Evolutionary conservation across 2,113 vertebrate species (phyloP).

Genomic region (Festucalex cinctus): DNA sequence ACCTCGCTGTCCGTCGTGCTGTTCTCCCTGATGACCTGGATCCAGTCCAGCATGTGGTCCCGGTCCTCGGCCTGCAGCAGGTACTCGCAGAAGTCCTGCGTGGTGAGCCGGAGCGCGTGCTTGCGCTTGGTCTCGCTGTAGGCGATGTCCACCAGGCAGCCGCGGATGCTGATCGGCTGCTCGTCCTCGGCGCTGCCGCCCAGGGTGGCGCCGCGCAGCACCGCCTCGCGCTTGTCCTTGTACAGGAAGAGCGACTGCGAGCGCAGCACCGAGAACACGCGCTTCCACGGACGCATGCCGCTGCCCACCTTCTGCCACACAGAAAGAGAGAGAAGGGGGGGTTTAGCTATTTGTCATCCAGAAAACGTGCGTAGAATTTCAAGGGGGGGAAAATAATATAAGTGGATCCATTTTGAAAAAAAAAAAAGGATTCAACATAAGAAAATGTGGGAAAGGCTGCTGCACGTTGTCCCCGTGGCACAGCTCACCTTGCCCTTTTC

Average conservation of each 20-base stretch:
- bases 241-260: conserved; percentile 88
- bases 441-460: too few relatives aligned
- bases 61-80: conserved; percentile 98
- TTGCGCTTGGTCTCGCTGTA: conserved; percentile 98
- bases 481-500: conserved; percentile 92
- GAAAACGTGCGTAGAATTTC: too few relatives aligned
- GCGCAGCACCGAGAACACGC: conserved; percentile 87
- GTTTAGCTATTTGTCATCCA: too few relatives aligned
- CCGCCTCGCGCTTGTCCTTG: conserved; percentile 94
- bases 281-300: conserved; percentile 92
- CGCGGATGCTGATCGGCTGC: conserved; percentile 91
- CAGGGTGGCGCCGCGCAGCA: conserved; percentile 70
- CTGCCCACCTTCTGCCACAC: conserved; percentile 86
- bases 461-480: too few relatives aligned
- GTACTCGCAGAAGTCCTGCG: conserved; percentile 99
- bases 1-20: conserved; percentile 96
- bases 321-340: too few relatives aligned
- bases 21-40: conserved; percentile 91
- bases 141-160: conserved; percentile 97
- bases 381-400: too few relatives aligned
- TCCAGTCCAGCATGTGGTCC: conserved; percentile 98
- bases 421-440: not conserved
- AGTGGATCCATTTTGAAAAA: too few relatives aligned
- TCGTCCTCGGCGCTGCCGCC: conserved; percentile 80
- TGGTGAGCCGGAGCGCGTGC: conserved; percentile 93